These are phyloP conservation scores for Serinus canaria DNA, from an alignment of 2,113 vertebrate genomes.

Conservation along the genomic window DNA sequence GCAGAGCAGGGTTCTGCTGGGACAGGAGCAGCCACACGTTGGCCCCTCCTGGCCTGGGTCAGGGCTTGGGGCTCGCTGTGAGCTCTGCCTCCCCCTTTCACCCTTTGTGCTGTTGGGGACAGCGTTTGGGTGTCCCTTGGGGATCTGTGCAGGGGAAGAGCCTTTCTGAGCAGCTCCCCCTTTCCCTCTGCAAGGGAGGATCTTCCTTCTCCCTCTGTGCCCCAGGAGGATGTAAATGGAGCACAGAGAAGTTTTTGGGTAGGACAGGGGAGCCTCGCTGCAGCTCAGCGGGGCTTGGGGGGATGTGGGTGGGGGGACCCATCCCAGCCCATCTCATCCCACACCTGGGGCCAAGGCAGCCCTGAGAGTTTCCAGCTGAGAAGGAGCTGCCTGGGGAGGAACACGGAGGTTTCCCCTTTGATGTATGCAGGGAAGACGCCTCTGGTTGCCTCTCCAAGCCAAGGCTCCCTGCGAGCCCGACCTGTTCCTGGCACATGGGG, in stretches of 20 bases:
- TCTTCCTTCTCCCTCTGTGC: not conserved
- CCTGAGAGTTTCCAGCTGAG: not conserved
- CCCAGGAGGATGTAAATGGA: not conserved
- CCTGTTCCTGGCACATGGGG: not conserved
- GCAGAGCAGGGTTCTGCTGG: not conserved
- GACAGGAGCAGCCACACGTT: rapidly evolving
- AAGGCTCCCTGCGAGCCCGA: not conserved
- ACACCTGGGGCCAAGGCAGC: constrained; percentile 6
- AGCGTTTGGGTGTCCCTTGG: not conserved
- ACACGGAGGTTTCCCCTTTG: constrained; percentile 13
- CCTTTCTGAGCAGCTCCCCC: rapidly evolving
- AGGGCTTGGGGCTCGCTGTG: not conserved
- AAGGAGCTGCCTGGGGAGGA: constrained; percentile 3
- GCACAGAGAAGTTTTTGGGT: not conserved
- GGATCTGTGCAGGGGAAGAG: not conserved
- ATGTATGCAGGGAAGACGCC: not conserved
- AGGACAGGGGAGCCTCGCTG: not conserved
- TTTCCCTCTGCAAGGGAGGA: not conserved
- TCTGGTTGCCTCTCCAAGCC: constrained; percentile 38
- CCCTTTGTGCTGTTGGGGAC: not conserved
- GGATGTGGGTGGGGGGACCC: not conserved
- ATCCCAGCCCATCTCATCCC: not conserved
- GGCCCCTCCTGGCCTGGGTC: not conserved
- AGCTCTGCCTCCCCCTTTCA: not conserved
- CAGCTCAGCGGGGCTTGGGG: not conserved